Conservation (phyloP, 1,140 invertebrate genomes). For the Bombus vancouverensis region DNA sequence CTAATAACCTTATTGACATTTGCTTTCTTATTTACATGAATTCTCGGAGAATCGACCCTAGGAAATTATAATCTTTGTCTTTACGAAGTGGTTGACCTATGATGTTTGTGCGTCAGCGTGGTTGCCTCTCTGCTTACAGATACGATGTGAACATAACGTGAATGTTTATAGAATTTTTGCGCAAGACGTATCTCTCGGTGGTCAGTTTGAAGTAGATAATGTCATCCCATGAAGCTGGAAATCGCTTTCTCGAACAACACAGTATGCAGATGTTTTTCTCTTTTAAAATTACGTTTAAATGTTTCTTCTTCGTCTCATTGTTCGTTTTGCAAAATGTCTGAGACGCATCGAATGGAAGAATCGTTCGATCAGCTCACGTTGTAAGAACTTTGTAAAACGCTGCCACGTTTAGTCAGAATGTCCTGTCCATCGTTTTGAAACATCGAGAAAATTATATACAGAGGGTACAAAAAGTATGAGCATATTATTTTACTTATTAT, state of each 20-base stretch:
- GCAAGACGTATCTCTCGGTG: neutral
- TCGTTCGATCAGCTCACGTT: neutral
- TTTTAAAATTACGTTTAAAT: neutral
- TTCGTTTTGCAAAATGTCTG: too few relatives aligned
- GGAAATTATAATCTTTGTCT: slow-evolving; percentile 4
- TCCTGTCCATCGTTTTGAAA: too few relatives aligned
- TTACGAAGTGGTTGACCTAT: slow-evolving; percentile 2
- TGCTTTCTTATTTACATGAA: neutral
- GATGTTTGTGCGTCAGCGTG: slow-evolving; percentile 13
- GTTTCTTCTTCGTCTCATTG: neutral
- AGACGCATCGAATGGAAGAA: too few relatives aligned
- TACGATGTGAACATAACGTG: neutral
- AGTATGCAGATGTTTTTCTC: neutral
- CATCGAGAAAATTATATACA: too few relatives aligned
- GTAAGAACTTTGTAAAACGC: neutral
- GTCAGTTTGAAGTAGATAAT: slow-evolving; percentile 24
- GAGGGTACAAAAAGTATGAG: too few relatives aligned
- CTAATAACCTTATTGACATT: neutral
- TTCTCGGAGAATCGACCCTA: neutral
- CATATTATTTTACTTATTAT: too few relatives aligned
- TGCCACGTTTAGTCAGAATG: too few relatives aligned
- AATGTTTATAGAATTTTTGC: slow-evolving; percentile 18
- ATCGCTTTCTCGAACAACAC: neutral
- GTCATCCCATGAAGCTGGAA: neutral
- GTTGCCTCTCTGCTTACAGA: neutral